Evolutionary conservation across 2,888 invertebrate genomes (phyloP), one percentile per base, ranked within the genome.

Genomic region (Cheilosia vulpina): DNA sequence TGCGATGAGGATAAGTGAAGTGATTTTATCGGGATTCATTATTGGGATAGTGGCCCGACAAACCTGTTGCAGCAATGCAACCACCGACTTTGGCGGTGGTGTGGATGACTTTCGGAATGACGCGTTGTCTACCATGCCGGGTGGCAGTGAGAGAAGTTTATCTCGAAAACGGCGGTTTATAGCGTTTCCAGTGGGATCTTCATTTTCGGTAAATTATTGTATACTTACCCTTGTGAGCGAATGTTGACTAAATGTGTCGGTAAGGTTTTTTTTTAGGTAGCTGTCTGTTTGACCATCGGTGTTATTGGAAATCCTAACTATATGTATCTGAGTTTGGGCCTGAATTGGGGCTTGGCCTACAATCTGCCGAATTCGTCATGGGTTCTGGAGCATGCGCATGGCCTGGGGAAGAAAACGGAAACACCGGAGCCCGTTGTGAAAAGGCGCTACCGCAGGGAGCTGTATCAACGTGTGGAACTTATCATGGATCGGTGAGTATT

Each of bases 291-390:
- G 92, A 94, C 95, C 57, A 93, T 94, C 9, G 94, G 94, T 87
- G 89, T 93, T 6, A 91, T 94, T 34, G 94, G 94, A 9, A 94
- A 94, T 89, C 94, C 94, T 0, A 91, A 93, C 0, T 92, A 92
- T 0, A 93, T 94, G 3, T 94, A 94, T 69, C 94, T 94, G 87
- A 94, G 94, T 13, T 94, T 94, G 88, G 95, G 95, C 5, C 89
- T 95, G 31, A 95, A 95, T 92, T 95, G 95, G 95, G 95, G 95
- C 58, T 93, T 95, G 52, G 95, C 96, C 0, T 96, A 95, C 79
- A 93, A 94, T 68, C 89, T 94, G 65, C 94, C 94, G 0, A 94
- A 94, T 83, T 90, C 92, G 24, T 94, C 94, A 0, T 93, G 94
- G 90, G 93, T 93, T 0, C 90, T 92, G 71, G 92, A 93, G 13